phyloP scores from a whole-genome alignment of 1,140 invertebrate genomes.

The Wiebesia pumilae region DNA sequence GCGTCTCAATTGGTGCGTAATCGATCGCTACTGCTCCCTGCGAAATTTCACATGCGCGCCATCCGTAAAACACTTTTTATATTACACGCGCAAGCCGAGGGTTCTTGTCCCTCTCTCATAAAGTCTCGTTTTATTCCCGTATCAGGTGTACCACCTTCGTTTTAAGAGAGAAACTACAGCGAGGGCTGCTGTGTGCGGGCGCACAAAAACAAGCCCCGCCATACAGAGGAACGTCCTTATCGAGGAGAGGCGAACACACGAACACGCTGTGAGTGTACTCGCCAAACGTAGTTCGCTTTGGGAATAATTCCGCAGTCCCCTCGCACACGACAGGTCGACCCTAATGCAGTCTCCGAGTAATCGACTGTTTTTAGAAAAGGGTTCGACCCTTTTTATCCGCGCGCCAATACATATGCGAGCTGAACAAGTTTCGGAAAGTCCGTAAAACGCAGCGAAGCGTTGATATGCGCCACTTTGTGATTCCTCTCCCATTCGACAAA shows the following conservation, averaged over 20 bases:
- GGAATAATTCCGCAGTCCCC: slow-evolving; percentile 54
- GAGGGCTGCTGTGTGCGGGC: neutral
- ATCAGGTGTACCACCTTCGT: slow-evolving; percentile 43
- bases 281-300: slow-evolving; percentile 52
- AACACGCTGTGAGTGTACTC: neutral
- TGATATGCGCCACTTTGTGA: too few species aligned
- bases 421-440: neutral
- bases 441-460: too few species aligned
- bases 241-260: neutral
- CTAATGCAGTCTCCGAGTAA: slow-evolving; percentile 50
- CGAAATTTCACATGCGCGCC: slow-evolving; percentile 10
- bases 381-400: slow-evolving; percentile 53
- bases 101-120: neutral
- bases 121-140: slow-evolving; percentile 39
- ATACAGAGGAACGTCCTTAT: neutral
- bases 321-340: neutral
- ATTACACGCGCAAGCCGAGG: neutral
- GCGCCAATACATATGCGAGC: neutral
- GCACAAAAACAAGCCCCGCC: slow-evolving; percentile 9
- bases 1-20: slow-evolving; percentile 35
- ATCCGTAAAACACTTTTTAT: neutral
- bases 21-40: neutral
- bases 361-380: slow-evolving; percentile 52
- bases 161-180: slow-evolving; percentile 10
- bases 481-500: too few species aligned